phyloP scores from a whole-genome alignment of 2,797 vertebrate species.

The Sebastes vulpes region DNA sequence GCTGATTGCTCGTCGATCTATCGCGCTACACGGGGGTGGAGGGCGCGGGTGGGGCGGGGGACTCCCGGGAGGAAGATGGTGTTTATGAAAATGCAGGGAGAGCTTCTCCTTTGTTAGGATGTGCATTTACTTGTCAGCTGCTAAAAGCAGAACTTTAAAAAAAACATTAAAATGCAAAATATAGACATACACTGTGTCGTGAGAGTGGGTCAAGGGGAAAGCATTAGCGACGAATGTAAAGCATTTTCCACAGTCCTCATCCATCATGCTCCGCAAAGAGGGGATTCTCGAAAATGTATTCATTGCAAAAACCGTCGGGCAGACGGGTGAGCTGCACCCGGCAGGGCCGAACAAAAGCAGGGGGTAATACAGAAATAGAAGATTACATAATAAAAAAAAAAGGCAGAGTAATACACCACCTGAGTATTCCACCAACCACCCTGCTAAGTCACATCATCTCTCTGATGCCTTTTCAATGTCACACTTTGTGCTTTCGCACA shows the following conservation, averaged over 20 bases:
- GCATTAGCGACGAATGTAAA: constrained; percentile 55
- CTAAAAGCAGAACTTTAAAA: constrained; percentile 32
- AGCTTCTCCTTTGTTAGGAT: constrained; percentile 38
- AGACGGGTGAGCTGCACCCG: constrained; percentile 35
- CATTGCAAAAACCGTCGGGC: constrained; percentile 39
- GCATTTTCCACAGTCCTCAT: constrained; percentile 55
- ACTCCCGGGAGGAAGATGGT: constrained; percentile 25
- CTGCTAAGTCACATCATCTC: constrained; percentile 58
- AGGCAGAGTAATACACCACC: constrained; percentile 30
- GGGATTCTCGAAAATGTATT: constrained; percentile 57
- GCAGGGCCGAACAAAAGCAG: constrained; percentile 41
- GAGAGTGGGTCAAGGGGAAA: constrained; percentile 62
- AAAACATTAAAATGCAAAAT: constrained; percentile 68
- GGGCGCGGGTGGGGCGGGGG: not conserved
- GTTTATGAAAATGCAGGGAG: constrained; percentile 49
- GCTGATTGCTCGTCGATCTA: constrained; percentile 58
- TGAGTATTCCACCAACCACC: constrained; percentile 25
- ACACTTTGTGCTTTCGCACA: constrained; percentile 65
- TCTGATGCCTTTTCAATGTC: constrained; percentile 68
- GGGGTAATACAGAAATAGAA: constrained; percentile 54
- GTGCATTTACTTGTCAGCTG: constrained; percentile 54
- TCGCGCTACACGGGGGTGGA: not conserved
- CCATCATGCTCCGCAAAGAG: constrained; percentile 65
- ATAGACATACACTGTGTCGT: constrained; percentile 18
- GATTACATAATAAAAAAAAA: constrained; percentile 4